A percentile compares a stretch with the other conserved stretches of the same genome.
Conservation (phyloP, 2,888 invertebrate genomes). For the Sarcophaga caerulescens region DNA sequence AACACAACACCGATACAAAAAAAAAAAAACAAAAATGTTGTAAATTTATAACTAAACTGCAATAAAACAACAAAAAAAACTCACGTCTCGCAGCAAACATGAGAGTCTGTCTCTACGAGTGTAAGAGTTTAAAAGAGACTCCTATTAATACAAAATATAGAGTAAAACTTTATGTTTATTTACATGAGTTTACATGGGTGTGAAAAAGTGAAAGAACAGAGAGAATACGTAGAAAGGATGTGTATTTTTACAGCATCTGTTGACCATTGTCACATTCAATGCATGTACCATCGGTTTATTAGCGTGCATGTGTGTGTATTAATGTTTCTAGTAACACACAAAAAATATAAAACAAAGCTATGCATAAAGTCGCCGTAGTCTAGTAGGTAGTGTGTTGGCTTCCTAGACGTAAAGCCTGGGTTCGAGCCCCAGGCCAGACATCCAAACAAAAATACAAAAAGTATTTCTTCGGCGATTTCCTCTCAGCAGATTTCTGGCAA, state of each 20-base stretch:
- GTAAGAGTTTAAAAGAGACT: not conserved
- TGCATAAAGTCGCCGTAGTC: too few relatives aligned
- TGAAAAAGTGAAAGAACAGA: not conserved
- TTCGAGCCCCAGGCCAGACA: too few relatives aligned
- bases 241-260: not conserved
- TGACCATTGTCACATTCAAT: not conserved
- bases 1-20: not conserved
- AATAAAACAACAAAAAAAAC: not conserved
- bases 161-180: not conserved
- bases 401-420: too few relatives aligned
- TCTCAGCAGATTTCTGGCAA: too few relatives aligned
- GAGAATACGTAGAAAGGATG: not conserved
- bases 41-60: too few relatives aligned
- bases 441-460: too few relatives aligned
- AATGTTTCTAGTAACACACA: too few relatives aligned
- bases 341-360: not conserved
- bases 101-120: not conserved
- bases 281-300: not conserved
- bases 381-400: too few relatives aligned
- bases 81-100: not conserved
- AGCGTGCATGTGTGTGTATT: not conserved
- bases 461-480: too few relatives aligned
- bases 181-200: not conserved
- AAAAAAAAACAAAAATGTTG: not conserved
- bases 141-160: not conserved